Conservation (phyloP, 1,140 invertebrate genomes). For the Plodia interpunctella region DNA sequence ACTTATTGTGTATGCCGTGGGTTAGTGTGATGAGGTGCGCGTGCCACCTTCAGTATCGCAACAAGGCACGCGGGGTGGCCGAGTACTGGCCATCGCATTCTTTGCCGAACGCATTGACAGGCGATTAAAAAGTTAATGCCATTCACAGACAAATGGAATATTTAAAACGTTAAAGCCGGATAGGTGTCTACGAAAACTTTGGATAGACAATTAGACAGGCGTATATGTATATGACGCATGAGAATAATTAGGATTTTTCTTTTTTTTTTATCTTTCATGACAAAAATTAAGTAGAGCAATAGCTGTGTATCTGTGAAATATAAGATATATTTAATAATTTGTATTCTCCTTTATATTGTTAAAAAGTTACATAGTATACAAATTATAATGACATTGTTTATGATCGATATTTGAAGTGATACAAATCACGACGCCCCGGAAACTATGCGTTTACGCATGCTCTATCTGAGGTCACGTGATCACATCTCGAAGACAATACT, state of each 20-base stretch:
- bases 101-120: conserved; percentile 27
- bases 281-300: no score
- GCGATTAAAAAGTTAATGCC: conserved; percentile 12
- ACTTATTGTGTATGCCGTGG: conserved; percentile 37
- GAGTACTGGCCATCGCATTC: conserved; percentile 31
- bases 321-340: no score
- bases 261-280: no score
- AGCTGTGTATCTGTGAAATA: no score
- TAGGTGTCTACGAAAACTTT: conserved; percentile 1
- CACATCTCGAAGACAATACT: conserved; percentile 38
- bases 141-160: conserved; percentile 26
- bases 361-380: no score
- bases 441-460: background rate
- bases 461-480: conserved; percentile 15
- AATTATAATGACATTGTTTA: no score
- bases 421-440: background rate
- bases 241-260: no score
- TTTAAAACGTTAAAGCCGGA: conserved; percentile 5
- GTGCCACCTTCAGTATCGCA: conserved; percentile 38
- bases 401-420: no score
- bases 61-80: conserved; percentile 38
- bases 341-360: no score
- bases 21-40: conserved; percentile 22
- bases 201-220: background rate
- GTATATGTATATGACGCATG: background rate